phyloP scores from a whole-genome alignment of 2,888 invertebrate genomes.

The Clivina fossor region DNA sequence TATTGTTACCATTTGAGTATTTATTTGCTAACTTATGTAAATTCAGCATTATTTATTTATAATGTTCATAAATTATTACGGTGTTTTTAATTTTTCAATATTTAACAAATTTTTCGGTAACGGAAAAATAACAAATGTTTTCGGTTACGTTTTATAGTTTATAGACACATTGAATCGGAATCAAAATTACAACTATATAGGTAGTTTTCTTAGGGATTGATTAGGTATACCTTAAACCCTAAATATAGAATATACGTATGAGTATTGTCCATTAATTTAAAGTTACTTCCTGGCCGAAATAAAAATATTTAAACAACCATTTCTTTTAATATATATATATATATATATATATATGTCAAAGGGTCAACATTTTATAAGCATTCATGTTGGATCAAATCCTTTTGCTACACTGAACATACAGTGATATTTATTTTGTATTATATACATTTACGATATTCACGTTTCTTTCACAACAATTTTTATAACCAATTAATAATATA shows the following conservation, averaged over 20 bases:
- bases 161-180: conserved; percentile 13
- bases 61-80: no score
- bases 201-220: conserved; percentile 11
- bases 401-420: conserved; percentile 15
- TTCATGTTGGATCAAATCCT: conserved; percentile 3
- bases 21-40: no score
- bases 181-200: conserved; percentile 25
- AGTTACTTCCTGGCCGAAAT: conserved; percentile 25
- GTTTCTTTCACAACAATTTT: conserved; percentile 14
- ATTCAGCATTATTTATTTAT: no score
- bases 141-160: no score
- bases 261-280: conserved; percentile 31
- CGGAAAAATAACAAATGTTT: no score
- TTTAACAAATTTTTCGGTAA: no score
- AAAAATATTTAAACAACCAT: conserved; percentile 18
- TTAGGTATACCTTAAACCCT: conserved; percentile 17
- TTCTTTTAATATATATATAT: conserved; percentile 9
- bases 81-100: no score
- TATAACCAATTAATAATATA: conserved; percentile 25
- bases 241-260: conserved; percentile 27
- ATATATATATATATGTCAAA: no score
- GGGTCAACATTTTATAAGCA: conserved; percentile 26
- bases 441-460: conserved; percentile 24
- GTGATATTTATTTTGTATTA: conserved; percentile 13
- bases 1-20: no score